These are phyloP conservation scores for Hypothenemus hampei DNA, from an alignment of 1,140 invertebrate species.

Conservation along the genomic window DNA sequence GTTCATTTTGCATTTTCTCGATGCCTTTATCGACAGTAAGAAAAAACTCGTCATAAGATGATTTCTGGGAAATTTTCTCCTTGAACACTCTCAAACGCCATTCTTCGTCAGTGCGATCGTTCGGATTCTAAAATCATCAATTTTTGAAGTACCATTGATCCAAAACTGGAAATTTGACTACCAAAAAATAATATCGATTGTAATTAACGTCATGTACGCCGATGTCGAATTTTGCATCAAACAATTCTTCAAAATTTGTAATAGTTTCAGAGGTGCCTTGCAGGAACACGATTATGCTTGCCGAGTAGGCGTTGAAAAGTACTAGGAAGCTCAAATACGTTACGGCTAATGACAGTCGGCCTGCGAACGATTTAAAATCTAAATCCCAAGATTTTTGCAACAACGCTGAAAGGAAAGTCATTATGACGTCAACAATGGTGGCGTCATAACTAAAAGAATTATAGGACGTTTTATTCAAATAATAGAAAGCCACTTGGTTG, in stretches of 20 bases:
- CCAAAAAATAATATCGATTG: slow-evolving; percentile 37
- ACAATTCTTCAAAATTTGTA: slow-evolving; percentile 15
- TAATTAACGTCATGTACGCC: slow-evolving; percentile 23
- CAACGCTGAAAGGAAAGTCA: neutral
- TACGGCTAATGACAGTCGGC: slow-evolving; percentile 14
- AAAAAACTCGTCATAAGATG: neutral
- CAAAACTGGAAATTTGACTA: too few species aligned
- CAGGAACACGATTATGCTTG: slow-evolving; percentile 41
- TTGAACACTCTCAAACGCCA: neutral
- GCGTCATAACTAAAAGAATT: neutral
- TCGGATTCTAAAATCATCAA: neutral
- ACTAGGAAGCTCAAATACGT: slow-evolving; percentile 25
- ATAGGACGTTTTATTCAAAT: too few species aligned
- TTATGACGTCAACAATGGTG: slow-evolving; percentile 1
- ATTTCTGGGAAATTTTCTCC: slow-evolving; percentile 3
- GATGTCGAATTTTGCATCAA: slow-evolving; percentile 17
- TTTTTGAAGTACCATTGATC: too few species aligned
- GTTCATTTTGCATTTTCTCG: neutral
- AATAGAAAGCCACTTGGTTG: too few species aligned
- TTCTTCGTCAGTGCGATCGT: slow-evolving; percentile 2
- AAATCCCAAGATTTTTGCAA: slow-evolving; percentile 2
- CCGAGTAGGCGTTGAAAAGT: slow-evolving; percentile 47
- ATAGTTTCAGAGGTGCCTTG: slow-evolving; percentile 15
- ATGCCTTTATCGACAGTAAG: neutral
- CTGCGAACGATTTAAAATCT: neutral